These are phyloP conservation scores for Drosophila ochracea DNA, from an alignment of 2,888 invertebrate species.

Conservation along the genomic window DNA sequence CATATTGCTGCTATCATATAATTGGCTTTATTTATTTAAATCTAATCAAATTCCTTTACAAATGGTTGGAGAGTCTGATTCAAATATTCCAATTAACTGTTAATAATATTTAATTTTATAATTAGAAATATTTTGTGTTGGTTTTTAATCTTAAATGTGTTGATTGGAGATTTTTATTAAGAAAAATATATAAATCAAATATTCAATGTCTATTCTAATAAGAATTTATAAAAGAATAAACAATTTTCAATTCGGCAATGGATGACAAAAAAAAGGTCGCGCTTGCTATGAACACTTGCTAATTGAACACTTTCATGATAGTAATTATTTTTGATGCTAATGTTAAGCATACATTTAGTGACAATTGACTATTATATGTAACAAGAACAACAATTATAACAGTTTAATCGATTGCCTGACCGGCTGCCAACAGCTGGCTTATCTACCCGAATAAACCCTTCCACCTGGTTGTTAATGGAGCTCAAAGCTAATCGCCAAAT, in stretches of 20 bases:
- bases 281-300: no score
- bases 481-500: slow-evolving; percentile 38
- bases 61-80: not conserved
- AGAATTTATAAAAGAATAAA: not conserved
- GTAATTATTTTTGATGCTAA: slow-evolving; percentile 18
- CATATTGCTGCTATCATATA: not conserved
- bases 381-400: not conserved
- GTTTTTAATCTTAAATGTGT: not conserved
- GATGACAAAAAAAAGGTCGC: not conserved
- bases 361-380: not conserved
- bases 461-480: slow-evolving; percentile 22
- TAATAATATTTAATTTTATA: not conserved
- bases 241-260: not conserved
- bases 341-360: not conserved
- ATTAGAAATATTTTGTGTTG: not conserved
- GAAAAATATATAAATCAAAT: not conserved
- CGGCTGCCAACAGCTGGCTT: slow-evolving; percentile 28
- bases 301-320: slow-evolving; percentile 10
- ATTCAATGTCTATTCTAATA: not conserved
- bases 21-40: not conserved
- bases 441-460: slow-evolving; percentile 37
- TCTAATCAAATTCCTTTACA: not conserved
- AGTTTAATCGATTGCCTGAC: slow-evolving; percentile 26
- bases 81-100: not conserved
- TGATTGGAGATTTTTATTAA: not conserved